Base-by-base conservation (phyloP, 2,113 vertebrate genomes). In the Microcebus griseorufus region DNA sequence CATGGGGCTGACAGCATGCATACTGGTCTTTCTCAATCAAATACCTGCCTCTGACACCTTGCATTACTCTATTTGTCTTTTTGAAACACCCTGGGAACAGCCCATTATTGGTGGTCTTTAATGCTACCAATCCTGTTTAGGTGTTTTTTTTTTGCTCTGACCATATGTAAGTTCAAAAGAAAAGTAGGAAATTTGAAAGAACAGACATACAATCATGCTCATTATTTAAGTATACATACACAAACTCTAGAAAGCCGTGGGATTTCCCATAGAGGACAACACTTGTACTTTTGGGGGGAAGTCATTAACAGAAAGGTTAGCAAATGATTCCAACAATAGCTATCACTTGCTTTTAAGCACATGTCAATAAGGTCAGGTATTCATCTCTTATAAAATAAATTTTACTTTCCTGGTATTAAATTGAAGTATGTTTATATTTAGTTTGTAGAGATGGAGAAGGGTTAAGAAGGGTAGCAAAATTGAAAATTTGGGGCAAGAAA, bases 221-320 rank as follows among this genome's bases (percentile, higher is more conserved):
- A n/a, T 34, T 70, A 73, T 69, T 78, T 62, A 93, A 55, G 20
- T 55, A 73, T 4, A 22, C 22, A 93, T 14, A 62, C 13, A 93
- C 72, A 84, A 94, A 80, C 80, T 90, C 86, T 70, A 91, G 72
- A 75, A 88, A 79, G 78, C 79, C 85, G 42, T 39, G 48, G 3
- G 25, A 94, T 92, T 94, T 80, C 39, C 90, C 82, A 69, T 1
- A 48, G 11, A 82, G 60, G 32, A 81, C 29, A 91, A 93, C 69
- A 88, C 2, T 69, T 53, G 6, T 62, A 90, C 37, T 70, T 75
- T 62, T n/a, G 32, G 4, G 78, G 62, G 29, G 45, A 93, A 84
- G 80, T 85, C 14, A 79, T 34, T 45, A 90, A 73, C 5, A 67
- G 27, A 69, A 88, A 93, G 84, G 27, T 78, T 53, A 67, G 55